Conservation (phyloP, 2,888 invertebrate genomes). For the Gisinianus flammeolus region DNA sequence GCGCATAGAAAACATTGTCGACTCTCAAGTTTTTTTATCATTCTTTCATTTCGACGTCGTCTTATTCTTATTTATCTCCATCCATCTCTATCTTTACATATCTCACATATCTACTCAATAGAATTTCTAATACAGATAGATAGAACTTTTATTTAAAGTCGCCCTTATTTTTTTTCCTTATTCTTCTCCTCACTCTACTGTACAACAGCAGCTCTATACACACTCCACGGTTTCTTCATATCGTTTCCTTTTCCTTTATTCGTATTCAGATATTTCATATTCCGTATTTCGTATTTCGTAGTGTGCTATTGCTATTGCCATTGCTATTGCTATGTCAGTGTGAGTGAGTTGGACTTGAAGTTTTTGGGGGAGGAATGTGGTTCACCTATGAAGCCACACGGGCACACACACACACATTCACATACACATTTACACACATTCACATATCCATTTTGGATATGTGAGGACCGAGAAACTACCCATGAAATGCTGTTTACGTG, state of each 20-base stretch:
- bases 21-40: neutral
- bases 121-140: neutral
- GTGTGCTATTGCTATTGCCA: neutral
- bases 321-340: neutral
- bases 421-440: neutral
- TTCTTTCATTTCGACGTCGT: neutral
- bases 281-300: neutral
- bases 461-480: neutral
- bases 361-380: conserved; percentile 26
- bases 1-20: conserved; percentile 10
- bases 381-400: conserved; percentile 7
- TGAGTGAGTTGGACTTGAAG: neutral
- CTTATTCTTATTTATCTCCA: neutral
- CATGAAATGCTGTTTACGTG: neutral
- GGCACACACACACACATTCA: neutral
- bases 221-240: neutral
- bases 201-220: too few relatives aligned
- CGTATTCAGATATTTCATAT: neutral
- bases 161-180: neutral
- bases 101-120: neutral
- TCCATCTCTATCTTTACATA: neutral
- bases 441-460: neutral
- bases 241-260: neutral
- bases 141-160: neutral
- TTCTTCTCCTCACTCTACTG: neutral